Evolutionary conservation across 2,797 vertebrate species (phyloP).

Genomic region (Peromyscus aztecus): DNA sequence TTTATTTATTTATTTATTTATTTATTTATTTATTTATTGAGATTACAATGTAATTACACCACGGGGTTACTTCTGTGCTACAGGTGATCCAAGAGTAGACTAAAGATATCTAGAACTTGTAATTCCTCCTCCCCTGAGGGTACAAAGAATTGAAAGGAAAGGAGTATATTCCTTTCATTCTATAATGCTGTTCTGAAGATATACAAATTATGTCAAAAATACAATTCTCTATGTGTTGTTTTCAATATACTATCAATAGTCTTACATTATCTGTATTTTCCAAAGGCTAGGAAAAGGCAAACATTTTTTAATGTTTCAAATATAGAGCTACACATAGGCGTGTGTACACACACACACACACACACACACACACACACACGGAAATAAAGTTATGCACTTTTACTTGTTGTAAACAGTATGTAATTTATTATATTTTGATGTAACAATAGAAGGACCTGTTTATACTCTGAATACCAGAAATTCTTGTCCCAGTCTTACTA

Average conservation of each 20-base stretch:
- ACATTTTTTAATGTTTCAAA: neutral
- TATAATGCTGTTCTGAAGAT: neutral
- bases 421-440: neutral
- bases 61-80: neutral
- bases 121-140: neutral
- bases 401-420: neutral
- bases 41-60: neutral
- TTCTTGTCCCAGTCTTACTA: neutral
- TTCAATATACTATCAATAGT: neutral
- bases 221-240: neutral
- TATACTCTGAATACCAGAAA: neutral
- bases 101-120: neutral
- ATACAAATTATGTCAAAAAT: neutral
- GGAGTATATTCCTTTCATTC: neutral
- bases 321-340: neutral
- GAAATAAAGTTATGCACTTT: neutral
- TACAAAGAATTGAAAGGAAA: neutral
- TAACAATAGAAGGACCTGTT: neutral
- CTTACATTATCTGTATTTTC: neutral
- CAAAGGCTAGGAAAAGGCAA: neutral
- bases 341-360: neutral
- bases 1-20: too few species aligned
- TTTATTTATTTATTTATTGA: neutral
- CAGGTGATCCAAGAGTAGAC: neutral
- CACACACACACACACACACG: neutral